A percentile compares a stretch with the other conserved stretches of the same genome.
Evolutionary conservation across 2,888 invertebrate genomes (phyloP).

Genomic region (Colletes collaris): DNA sequence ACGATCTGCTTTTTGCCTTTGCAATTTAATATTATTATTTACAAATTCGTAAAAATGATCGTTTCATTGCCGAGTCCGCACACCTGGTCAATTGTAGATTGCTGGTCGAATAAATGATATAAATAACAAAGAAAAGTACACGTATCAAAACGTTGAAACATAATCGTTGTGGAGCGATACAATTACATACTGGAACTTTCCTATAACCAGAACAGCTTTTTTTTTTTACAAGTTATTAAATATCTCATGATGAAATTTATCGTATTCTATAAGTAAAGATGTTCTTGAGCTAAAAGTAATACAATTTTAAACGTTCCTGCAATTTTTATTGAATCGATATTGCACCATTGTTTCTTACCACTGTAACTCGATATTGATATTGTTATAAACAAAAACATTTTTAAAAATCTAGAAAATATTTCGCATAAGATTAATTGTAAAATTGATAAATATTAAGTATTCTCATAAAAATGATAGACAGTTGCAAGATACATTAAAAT

Average conservation of each 20-base stretch:
- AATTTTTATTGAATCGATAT: slow-evolving; percentile 24
- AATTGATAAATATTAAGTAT: slow-evolving; percentile 41
- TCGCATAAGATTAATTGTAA: not conserved
- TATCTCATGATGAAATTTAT: not conserved
- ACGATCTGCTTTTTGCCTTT: slow-evolving; percentile 7
- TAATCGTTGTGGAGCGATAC: slow-evolving; percentile 15
- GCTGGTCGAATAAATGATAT: slow-evolving; percentile 38
- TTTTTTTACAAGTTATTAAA: slow-evolving; percentile 14
- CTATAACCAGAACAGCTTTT: not conserved
- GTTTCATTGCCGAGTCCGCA: slow-evolving; percentile 3
- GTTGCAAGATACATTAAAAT: slow-evolving; percentile 15
- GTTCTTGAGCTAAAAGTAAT: slow-evolving; percentile 39
- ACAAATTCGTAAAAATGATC: slow-evolving; percentile 25
- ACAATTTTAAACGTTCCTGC: not conserved
- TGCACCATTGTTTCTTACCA: slow-evolving; percentile 24
- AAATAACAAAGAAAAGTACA: slow-evolving; percentile 45
- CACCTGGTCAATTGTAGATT: slow-evolving; percentile 1
- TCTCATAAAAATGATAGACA: slow-evolving; percentile 30
- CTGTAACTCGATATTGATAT: slow-evolving; percentile 20
- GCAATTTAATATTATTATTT: slow-evolving; percentile 25
- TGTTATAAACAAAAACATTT: slow-evolving; percentile 2
- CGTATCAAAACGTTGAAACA: slow-evolving; percentile 13
- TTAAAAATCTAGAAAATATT: slow-evolving; percentile 30
- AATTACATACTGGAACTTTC: not conserved
- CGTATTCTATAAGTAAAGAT: slow-evolving; percentile 12